These are phyloP conservation scores for Abrostola tripartita DNA, from an alignment of 2,888 invertebrate genomes.

Conservation along the genomic window DNA sequence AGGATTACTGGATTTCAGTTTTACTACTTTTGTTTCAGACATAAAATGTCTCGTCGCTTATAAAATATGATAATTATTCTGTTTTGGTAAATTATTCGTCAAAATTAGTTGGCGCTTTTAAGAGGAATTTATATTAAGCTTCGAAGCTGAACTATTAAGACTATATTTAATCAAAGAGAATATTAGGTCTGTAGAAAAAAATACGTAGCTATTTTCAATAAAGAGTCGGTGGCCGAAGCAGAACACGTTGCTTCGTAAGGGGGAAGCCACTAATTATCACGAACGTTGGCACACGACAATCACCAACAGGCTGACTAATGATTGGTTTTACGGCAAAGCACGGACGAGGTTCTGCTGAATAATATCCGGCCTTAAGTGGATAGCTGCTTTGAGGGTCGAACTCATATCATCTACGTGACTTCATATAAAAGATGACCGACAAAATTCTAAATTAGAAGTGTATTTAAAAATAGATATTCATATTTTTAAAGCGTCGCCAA, in stretches of 20 bases:
- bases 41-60: slow-evolving; percentile 45
- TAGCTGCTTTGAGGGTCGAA: slow-evolving; percentile 59
- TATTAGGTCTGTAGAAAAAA: background rate
- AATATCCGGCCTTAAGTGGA: slow-evolving; percentile 84
- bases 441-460: slow-evolving; percentile 37
- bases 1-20: slow-evolving; percentile 51
- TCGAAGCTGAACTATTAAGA: background rate
- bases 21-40: slow-evolving; percentile 54
- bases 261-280: slow-evolving; percentile 49
- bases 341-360: slow-evolving; percentile 69
- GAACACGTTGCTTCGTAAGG: slow-evolving; percentile 36
- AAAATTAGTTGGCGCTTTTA: slow-evolving; percentile 26
- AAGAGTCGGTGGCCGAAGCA: slow-evolving; percentile 6
- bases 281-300: slow-evolving; percentile 45
- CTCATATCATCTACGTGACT: slow-evolving; percentile 55
- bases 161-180: background rate
- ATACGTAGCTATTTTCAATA: slow-evolving; percentile 2
- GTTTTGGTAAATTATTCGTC: slow-evolving; percentile 33
- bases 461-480: slow-evolving; percentile 43
- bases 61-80: slow-evolving; percentile 48
- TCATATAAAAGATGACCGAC: slow-evolving; percentile 49
- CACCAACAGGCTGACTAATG: slow-evolving; percentile 68
- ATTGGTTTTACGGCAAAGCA: slow-evolving; percentile 52
- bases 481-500: background rate
- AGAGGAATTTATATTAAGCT: background rate